Percentiles rank a stretch among this genome's conserved stretches.
phyloP scores from a whole-genome alignment of 2,113 vertebrate species.

The Sorex araneus region DNA sequence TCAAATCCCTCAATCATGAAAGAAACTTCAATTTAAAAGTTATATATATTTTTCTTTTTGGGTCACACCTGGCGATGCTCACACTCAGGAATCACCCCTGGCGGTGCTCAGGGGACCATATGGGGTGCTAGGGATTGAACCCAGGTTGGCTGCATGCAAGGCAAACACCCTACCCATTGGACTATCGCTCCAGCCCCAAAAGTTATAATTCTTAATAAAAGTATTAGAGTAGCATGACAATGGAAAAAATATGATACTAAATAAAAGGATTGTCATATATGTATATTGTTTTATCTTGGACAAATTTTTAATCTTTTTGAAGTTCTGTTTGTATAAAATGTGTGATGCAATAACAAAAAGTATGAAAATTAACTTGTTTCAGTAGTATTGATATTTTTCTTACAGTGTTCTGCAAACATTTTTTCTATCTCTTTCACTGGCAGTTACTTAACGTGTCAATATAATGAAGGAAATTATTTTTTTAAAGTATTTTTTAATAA shows the following conservation, averaged over 20 bases:
- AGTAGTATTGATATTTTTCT: background rate
- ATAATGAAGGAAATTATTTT: background rate
- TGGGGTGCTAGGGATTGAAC: too few species aligned
- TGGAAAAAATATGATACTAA: background rate
- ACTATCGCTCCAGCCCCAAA: too few species aligned
- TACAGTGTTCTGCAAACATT: too few species aligned
- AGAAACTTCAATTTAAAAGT: background rate
- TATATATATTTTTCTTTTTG: too few species aligned
- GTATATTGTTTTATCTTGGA: background rate
- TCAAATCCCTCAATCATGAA: background rate
- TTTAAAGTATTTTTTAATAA: too few species aligned
- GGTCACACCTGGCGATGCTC: too few species aligned
- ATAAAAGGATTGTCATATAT: background rate
- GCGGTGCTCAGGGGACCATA: too few species aligned
- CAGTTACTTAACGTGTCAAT: too few species aligned
- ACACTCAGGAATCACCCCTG: too few species aligned
- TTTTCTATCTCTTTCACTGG: too few species aligned
- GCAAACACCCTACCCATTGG: too few species aligned
- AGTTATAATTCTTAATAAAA: background rate
- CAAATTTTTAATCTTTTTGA: background rate
- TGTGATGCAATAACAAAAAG: background rate
- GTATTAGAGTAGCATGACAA: background rate
- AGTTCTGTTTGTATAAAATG: background rate
- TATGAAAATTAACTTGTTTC: background rate
- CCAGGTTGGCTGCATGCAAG: too few species aligned